A percentile compares a stretch with the other conserved stretches of the same genome.
These are phyloP conservation scores for Etia nguti DNA, from an alignment of 2,113 vertebrate species.

Conservation along the genomic window DNA sequence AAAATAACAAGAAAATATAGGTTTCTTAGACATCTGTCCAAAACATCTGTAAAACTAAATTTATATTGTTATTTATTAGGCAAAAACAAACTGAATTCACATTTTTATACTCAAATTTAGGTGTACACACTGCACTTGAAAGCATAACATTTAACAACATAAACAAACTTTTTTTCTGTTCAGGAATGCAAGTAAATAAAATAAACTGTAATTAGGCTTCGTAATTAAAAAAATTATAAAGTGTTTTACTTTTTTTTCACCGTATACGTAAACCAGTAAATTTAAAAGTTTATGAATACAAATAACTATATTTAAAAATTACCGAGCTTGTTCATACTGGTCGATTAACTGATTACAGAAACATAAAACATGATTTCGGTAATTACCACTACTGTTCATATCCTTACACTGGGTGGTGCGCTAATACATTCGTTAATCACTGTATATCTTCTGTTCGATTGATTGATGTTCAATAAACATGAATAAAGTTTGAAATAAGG, in stretches of 20 bases:
- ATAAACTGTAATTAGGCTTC: too few relatives aligned
- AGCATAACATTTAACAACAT: not conserved
- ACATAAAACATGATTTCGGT: not conserved
- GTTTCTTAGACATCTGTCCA: not conserved
- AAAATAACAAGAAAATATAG: not conserved
- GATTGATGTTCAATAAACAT: not conserved
- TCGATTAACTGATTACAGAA: not conserved
- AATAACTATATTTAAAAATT: not conserved
- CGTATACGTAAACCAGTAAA: too few relatives aligned
- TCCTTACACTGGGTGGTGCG: not conserved
- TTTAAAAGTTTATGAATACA: too few relatives aligned
- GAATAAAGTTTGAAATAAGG: not conserved
- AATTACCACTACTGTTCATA: not conserved
- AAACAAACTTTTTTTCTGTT: not conserved
- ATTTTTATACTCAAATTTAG: not conserved
- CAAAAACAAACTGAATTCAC: not conserved
- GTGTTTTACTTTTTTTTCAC: too few relatives aligned
- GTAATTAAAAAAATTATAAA: too few relatives aligned
- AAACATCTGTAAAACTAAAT: not conserved
- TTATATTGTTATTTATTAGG: not conserved
- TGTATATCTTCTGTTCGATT: not conserved
- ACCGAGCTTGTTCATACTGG: not conserved
- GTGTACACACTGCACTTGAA: not conserved
- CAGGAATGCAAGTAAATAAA: not conserved
- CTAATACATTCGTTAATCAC: not conserved